phyloP scores from a whole-genome alignment of 2,888 invertebrate genomes.

The Drosophila mercatorum region DNA sequence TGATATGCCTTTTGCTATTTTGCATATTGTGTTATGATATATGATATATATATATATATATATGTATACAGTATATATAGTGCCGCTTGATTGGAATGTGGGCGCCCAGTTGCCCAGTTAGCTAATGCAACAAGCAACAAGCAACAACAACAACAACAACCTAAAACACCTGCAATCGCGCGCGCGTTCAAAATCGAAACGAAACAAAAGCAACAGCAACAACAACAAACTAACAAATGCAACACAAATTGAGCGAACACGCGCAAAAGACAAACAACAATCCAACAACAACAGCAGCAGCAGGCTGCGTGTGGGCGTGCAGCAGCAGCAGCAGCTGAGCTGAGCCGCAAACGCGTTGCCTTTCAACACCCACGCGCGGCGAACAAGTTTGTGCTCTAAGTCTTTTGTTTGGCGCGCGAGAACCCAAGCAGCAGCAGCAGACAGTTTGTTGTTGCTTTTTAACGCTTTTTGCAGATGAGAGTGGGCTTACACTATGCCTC shows the following conservation, averaged over 20 bases:
- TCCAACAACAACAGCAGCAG: slow-evolving; percentile 30
- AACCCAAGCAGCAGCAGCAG: slow-evolving; percentile 44
- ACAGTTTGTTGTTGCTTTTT: slow-evolving; percentile 48
- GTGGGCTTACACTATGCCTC: slow-evolving; percentile 36
- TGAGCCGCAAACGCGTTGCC: slow-evolving; percentile 64
- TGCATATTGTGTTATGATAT: slow-evolving; percentile 61
- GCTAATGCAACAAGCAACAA: slow-evolving; percentile 42
- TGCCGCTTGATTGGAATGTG: slow-evolving; percentile 71
- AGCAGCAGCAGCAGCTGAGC: slow-evolving; percentile 25
- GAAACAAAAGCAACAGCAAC: slow-evolving; percentile 24
- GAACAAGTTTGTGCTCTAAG: slow-evolving; percentile 76
- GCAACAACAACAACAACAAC: slow-evolving; percentile 21
- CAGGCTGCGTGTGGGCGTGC: slow-evolving; percentile 65
- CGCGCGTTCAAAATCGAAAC: slow-evolving; percentile 32
- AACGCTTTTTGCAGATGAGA: slow-evolving; percentile 55
- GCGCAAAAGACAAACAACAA: slow-evolving; percentile 44
- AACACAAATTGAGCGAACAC: slow-evolving; percentile 55
- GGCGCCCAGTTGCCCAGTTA: slow-evolving; percentile 55
- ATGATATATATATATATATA: slow-evolving; percentile 34
- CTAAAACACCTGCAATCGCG: slow-evolving; percentile 59
- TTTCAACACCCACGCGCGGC: slow-evolving; percentile 69
- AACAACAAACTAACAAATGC: slow-evolving; percentile 21
- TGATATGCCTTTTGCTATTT: slow-evolving; percentile 54
- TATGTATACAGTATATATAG: slow-evolving; percentile 24
- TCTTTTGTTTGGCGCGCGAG: slow-evolving; percentile 77